Evolutionary conservation across 2,797 vertebrate species (phyloP).

Genomic region (Microtus agrestis): DNA sequence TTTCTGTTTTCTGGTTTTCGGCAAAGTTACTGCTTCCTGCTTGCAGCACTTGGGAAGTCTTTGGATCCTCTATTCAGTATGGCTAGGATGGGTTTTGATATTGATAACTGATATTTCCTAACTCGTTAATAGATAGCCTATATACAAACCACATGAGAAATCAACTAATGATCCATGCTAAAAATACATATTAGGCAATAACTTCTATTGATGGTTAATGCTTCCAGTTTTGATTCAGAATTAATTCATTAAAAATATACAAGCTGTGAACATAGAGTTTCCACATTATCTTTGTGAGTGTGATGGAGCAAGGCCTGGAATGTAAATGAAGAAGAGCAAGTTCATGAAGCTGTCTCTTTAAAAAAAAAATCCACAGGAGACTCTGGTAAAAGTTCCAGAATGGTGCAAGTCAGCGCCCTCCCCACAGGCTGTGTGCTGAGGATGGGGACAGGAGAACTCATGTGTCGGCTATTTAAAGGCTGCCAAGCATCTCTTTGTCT

Average conservation of each 20-base stretch:
- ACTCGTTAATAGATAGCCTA: slow-evolving; percentile 31
- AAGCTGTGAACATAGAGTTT: slow-evolving; percentile 5
- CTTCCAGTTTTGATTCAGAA: slow-evolving; percentile 30
- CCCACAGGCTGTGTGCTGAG: background rate
- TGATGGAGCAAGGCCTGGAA: background rate
- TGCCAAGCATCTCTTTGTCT: background rate
- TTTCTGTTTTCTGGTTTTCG: slow-evolving; percentile 92
- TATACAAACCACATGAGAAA: slow-evolving; percentile 59
- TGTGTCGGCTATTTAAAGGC: background rate
- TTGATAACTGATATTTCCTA: slow-evolving; percentile 65
- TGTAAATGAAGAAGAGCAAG: slow-evolving; percentile 44
- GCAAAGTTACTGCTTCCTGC: slow-evolving; percentile 83
- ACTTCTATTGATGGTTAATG: slow-evolving; percentile 22
- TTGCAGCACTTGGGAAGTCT: slow-evolving; percentile 79
- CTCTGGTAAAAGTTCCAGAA: slow-evolving; percentile 13
- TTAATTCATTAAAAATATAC: slow-evolving; percentile 44
- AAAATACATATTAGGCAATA: slow-evolving; percentile 47
- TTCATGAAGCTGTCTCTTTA: background rate
- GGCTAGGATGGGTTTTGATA: background rate
- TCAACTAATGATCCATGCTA: slow-evolving; percentile 12
- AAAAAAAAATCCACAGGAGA: background rate
- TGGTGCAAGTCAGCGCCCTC: background rate
- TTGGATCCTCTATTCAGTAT: slow-evolving; percentile 64
- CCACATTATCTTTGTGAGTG: slow-evolving; percentile 53
- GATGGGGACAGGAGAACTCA: background rate